A percentile compares a stretch with the other conserved stretches of the same genome.
These are phyloP conservation scores for Lutjanus argentimaculatus DNA, from an alignment of 2,797 vertebrate genomes.

Conservation along the genomic window DNA sequence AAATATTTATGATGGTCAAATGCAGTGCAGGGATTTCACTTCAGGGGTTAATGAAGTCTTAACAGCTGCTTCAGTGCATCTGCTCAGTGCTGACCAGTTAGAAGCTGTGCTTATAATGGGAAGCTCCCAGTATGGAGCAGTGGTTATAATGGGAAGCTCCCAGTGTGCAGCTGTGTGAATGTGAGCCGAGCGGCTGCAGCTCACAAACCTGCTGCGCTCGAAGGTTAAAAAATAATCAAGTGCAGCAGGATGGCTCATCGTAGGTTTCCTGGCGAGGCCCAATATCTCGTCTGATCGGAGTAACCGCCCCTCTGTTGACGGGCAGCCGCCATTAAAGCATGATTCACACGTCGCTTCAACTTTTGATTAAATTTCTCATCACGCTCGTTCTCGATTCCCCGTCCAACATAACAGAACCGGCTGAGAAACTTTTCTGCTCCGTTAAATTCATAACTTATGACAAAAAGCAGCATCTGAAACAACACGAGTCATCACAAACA, in stretches of 20 bases:
- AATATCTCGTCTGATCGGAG: conserved; percentile 27
- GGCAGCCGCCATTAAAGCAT: conserved; percentile 52
- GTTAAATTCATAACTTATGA: neutral
- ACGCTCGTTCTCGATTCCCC: neutral
- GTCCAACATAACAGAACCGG: neutral
- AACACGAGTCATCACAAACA: neutral
- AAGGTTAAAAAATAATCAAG: conserved; percentile 64
- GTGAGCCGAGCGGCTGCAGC: conserved; percentile 35
- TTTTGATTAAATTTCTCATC: conserved; percentile 59
- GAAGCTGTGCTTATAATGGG: conserved; percentile 53
- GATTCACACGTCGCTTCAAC: conserved; percentile 28
- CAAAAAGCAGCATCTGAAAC: neutral
- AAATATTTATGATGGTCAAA: conserved; percentile 27
- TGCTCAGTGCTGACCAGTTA: conserved; percentile 53
- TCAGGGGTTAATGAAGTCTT: conserved; percentile 22
- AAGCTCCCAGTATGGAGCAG: conserved; percentile 54
- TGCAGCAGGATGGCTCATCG: conserved; percentile 49
- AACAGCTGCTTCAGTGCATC: conserved; percentile 50
- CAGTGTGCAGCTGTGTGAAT: conserved; percentile 46
- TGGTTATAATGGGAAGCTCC: conserved; percentile 45
- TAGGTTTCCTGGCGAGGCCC: conserved; percentile 36
- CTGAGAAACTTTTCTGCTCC: conserved; percentile 2
- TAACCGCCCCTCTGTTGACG: conserved; percentile 49
- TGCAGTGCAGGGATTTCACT: conserved; percentile 31
- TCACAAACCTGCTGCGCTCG: conserved; percentile 40